Evolutionary conservation across 2,888 invertebrate genomes (phyloP).

Genomic region (Andrena haemorrhoa): DNA sequence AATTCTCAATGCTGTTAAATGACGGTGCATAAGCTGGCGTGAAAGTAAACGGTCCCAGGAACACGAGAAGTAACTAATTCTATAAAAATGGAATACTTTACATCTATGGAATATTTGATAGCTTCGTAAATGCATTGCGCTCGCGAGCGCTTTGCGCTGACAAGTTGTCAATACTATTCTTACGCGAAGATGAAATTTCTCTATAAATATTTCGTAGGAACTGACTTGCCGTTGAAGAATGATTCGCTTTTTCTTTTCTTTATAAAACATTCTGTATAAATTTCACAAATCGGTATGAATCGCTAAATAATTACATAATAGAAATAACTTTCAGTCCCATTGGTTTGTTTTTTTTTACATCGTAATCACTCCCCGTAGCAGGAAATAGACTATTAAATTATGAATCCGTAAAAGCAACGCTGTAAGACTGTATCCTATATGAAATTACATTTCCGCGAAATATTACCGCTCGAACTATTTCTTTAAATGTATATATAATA

Average conservation of each 20-base stretch:
- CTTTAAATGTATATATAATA: conserved; percentile 51
- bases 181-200: conserved; percentile 65
- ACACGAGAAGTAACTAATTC: conserved; percentile 43
- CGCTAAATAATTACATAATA: conserved; percentile 77
- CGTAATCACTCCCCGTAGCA: conserved; percentile 69
- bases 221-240: conserved; percentile 74
- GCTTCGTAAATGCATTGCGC: conserved; percentile 52
- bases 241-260: conserved; percentile 66
- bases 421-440: conserved; percentile 57
- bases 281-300: conserved; percentile 74
- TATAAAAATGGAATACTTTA: conserved; percentile 58
- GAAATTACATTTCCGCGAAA: conserved; percentile 64
- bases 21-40: neutral
- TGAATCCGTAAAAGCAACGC: conserved; percentile 69
- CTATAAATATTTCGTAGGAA: conserved; percentile 77
- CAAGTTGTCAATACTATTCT: conserved; percentile 54
- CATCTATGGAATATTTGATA: conserved; percentile 60
- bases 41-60: conserved; percentile 50
- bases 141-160: conserved; percentile 33
- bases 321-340: conserved; percentile 77
- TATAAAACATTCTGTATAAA: conserved; percentile 78
- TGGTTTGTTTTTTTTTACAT: conserved; percentile 70
- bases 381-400: conserved; percentile 76
- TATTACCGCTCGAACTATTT: conserved; percentile 52
- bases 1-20: conserved; percentile 31